Evolutionary conservation across 1,140 invertebrate species (phyloP).

Genomic region (Helicoverpa zea): DNA sequence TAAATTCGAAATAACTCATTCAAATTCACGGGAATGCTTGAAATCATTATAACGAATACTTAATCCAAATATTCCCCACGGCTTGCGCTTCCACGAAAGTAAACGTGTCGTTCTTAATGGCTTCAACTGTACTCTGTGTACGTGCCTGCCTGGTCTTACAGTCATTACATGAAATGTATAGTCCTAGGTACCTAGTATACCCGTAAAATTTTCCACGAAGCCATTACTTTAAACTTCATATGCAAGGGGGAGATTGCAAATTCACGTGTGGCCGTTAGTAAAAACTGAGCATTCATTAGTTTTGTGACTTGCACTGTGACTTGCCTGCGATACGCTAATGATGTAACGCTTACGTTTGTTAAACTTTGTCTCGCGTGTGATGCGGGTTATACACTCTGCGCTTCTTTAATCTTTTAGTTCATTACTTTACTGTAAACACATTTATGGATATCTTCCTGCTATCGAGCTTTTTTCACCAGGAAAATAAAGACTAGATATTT

Average conservation of each 20-base stretch:
- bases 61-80: conserved; percentile 1
- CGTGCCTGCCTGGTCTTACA: conserved; percentile 45
- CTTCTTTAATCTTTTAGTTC: background rate
- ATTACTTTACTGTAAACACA: background rate
- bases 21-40: background rate
- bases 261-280: conserved; percentile 49
- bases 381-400: background rate
- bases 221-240: conserved; percentile 49
- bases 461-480: no score
- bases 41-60: conserved; percentile 5
- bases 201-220: conserved; percentile 48
- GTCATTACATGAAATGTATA: conserved; percentile 44
- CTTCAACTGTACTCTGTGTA: conserved; percentile 23
- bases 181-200: background rate
- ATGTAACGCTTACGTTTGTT: conserved; percentile 46
- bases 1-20: background rate
- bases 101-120: conserved; percentile 14
- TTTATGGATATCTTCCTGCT: no score
- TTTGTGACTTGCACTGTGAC: conserved; percentile 71
- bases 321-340: conserved; percentile 59
- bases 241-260: conserved; percentile 46
- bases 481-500: no score
- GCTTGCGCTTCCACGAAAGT: conserved; percentile 6
- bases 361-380: background rate
- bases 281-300: conserved; percentile 75